These are phyloP conservation scores for Mesocentrotus franciscanus DNA, from an alignment of 53 echinoderm and acorn worm genomes.

Conservation along the genomic window DNA sequence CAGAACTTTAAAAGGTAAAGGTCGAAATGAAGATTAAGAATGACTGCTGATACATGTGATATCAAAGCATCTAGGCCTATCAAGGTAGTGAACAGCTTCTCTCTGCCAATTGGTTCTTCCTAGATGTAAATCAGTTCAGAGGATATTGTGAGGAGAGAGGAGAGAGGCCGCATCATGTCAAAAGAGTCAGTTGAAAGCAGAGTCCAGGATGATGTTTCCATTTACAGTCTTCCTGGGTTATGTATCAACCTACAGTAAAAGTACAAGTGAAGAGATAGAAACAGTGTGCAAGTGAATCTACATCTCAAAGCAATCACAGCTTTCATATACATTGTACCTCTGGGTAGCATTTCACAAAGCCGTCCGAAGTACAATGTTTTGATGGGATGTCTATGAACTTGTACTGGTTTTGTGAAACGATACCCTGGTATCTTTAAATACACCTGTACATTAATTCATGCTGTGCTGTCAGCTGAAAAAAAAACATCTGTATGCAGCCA, in stretches of 20 bases:
- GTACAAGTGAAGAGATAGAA: not conserved
- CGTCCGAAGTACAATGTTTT: no score
- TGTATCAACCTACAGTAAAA: not conserved
- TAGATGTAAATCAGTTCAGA: not conserved
- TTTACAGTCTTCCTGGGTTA: not conserved
- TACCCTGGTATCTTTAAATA: not conserved
- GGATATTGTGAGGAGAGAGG: not conserved
- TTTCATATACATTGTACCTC: not conserved
- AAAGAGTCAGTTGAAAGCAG: not conserved
- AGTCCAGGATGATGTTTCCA: not conserved
- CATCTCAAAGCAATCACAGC: not conserved
- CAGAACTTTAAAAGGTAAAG: not conserved
- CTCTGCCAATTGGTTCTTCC: not conserved
- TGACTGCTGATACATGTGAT: not conserved
- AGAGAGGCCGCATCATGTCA: not conserved
- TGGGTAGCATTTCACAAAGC: no score
- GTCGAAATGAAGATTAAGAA: not conserved
- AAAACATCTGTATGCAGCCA: no score
- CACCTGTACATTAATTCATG: not conserved
- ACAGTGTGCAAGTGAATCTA: not conserved
- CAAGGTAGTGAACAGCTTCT: not conserved
- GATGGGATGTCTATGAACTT: no score
- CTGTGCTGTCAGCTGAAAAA: not conserved
- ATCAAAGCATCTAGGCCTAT: not conserved
- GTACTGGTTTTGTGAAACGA: no score